Conservation (phyloP, 2,113 vertebrate species). For the Menura novaehollandiae region DNA sequence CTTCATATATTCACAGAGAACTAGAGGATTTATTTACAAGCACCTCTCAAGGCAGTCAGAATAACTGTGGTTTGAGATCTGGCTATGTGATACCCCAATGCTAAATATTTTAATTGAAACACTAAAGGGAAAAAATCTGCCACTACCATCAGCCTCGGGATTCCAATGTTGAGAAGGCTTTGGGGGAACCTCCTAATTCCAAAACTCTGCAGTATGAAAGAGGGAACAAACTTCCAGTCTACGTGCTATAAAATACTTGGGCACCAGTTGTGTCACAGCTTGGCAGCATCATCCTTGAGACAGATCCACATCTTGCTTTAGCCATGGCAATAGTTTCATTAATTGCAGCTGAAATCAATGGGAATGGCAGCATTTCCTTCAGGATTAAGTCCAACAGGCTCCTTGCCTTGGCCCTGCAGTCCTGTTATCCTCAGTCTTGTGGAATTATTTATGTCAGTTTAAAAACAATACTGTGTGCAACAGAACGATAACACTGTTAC, state of each 20-base stretch:
- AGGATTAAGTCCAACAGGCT: neutral
- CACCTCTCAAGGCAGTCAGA: neutral
- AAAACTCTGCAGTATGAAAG: neutral
- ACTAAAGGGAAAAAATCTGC: neutral
- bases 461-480: neutral
- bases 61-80: neutral
- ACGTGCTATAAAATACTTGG: neutral
- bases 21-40: slow-evolving; percentile 21
- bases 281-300: neutral
- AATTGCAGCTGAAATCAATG: neutral
- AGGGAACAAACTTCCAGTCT: neutral
- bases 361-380: neutral
- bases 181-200: slow-evolving; percentile 26
- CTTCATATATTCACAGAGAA: neutral
- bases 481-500: neutral
- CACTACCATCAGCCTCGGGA: neutral
- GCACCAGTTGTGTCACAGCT: neutral
- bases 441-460: neutral
- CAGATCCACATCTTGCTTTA: neutral
- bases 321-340: neutral
- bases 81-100: neutral
- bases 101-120: slow-evolving; percentile 53
- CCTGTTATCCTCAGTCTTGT: neutral
- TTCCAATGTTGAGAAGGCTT: slow-evolving; percentile 5
- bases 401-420: neutral